Base-by-base conservation (phyloP, 1,140 invertebrate genomes). In the Cherax quadricarinatus region DNA sequence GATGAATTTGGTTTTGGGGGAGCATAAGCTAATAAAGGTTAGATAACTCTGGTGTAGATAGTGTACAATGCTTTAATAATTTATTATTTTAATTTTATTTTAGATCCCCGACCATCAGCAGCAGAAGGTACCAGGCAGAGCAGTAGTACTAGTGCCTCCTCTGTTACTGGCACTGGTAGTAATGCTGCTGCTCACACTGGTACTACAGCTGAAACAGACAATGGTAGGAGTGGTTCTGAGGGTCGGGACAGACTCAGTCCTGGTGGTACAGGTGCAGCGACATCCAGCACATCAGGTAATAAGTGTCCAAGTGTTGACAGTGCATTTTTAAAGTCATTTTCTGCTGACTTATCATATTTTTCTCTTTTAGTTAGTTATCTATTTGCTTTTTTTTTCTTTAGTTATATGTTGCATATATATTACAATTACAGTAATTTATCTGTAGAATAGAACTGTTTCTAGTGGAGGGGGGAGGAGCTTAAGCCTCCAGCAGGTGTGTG, bases 151-250 rank as follows among this genome's bases (percentile, higher is more conserved):
- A 51, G 70, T 53, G 48, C 84, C 53, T 16, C 86, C 4, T 21
- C 84, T 49, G 16, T 66, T 24, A 66, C 48, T 62, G 12, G 41
- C n/a, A 86, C 30, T 18, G 70, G 49, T 48, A 87, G 51, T 18
- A 30, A 48, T 48, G 62, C 57, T 30, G 30, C 89, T 21, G 30
- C 30, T 41, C 30, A 41, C 30, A 10, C 66, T 9, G 21, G 82
- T 6, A 60, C 18, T 5, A 30, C 83, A 62, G 81, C 53, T 70
- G 73, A 81, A 18, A 48, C 88, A 62, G 53, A 57, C 49, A 70
- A 12, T 60, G 75, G 80, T 49, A 92, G 91, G 24, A 82, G 80
- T 57, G 49, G 80, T 16, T 83, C 86, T 18, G 86, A 84, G 49
- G 87, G 60, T 21, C 78, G 49, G 12, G 78, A 75, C 85, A 21